Percentiles rank a stretch among this genome's conserved stretches.
Evolutionary conservation across 2,888 invertebrate species (phyloP).

Genomic region (Formica aserva): DNA sequence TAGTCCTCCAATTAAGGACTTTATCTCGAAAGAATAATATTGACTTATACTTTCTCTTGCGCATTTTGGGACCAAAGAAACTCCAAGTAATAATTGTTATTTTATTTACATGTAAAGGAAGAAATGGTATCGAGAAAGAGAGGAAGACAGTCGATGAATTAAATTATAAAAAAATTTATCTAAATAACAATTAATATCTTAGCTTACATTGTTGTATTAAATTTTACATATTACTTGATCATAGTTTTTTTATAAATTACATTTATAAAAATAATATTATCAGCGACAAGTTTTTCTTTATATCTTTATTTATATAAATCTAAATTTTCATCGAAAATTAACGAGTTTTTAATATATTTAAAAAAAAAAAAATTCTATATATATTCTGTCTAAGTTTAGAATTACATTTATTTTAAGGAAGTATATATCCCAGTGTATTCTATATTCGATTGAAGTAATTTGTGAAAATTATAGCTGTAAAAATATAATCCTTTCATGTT

Average conservation of each 20-base stretch:
- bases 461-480: not conserved
- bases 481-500: not conserved
- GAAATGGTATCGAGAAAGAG: not conserved
- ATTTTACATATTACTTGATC: too few species aligned
- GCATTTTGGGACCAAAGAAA: not conserved
- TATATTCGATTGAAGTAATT: not conserved
- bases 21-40: not conserved
- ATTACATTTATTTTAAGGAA: not conserved
- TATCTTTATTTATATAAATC: not conserved
- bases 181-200: not conserved
- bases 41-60: not conserved
- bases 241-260: too few species aligned
- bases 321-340: not conserved
- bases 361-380: not conserved
- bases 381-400: not conserved
- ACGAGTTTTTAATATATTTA: not conserved
- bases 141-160: not conserved
- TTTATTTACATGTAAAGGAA: not conserved
- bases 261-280: not conserved
- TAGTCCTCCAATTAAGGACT: conserved; percentile 7
- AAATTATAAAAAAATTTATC: not conserved
- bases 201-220: not conserved
- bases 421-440: not conserved
- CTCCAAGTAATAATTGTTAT: not conserved
- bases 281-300: not conserved